phyloP scores from a whole-genome alignment of 2,113 vertebrate genomes.

The Peromyscus leucopus region DNA sequence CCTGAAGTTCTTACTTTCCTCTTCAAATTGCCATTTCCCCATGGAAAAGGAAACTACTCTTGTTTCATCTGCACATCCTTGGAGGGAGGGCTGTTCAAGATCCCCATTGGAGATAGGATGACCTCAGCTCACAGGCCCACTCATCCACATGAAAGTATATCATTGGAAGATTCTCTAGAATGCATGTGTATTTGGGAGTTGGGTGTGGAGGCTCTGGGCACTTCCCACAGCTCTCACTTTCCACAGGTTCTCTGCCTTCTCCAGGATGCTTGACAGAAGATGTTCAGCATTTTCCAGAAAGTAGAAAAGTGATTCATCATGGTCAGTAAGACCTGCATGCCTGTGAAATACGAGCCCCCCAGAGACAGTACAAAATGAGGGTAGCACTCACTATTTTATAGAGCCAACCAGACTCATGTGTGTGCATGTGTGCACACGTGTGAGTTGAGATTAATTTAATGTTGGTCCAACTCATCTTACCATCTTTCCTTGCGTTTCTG shows the following conservation, averaged over 20 bases:
- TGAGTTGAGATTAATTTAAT: neutral
- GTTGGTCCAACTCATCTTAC: neutral
- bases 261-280: neutral
- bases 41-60: neutral
- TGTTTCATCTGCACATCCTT: neutral
- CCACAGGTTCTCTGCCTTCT: neutral
- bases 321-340: neutral
- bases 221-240: neutral
- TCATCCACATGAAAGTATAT: neutral
- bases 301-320: neutral
- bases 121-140: neutral
- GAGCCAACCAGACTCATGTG: neutral
- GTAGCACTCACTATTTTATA: neutral
- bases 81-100: neutral
- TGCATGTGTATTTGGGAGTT: no score
- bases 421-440: neutral
- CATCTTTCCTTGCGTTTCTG: neutral
- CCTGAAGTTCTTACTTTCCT: neutral
- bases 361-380: neutral
- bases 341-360: rapidly evolving
- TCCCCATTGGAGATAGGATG: neutral
- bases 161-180: neutral
- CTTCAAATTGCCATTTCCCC: neutral
- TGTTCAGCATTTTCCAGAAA: neutral
- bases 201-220: neutral